Evolutionary conservation across 2,113 vertebrate genomes (phyloP), one percentile per base, ranked within the genome.

Genomic region (Castor canadensis): DNA sequence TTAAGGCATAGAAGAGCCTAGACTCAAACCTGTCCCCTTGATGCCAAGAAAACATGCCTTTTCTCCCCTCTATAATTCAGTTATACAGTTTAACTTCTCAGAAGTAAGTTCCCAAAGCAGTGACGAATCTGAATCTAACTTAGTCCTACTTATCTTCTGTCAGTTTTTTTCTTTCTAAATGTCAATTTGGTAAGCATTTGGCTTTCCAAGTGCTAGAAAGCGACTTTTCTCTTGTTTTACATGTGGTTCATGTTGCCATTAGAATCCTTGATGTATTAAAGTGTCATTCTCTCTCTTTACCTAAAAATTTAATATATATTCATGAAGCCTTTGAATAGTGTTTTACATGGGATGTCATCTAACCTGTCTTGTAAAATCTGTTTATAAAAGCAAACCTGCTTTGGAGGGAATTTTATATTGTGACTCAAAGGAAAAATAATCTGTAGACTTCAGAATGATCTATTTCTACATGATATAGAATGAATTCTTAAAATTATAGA

Each of bases 281-380:
- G 16, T 94, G 40, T 89, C n/a, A n/a, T n/a, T 67, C 62, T 93
- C 5, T 76, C 56, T 79, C 26, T 90, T 85, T 71, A 72, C n/a
- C 58, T 77, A 38, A 96, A 91, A 95, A 52, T 89, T 72, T 77
- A 93, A 93, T 91, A 87, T 95, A 67, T 72, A 87, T 92, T 93
- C 80, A 72, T 81, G 84, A 95, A 84, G 88, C 2, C 60, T 95
- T 93, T 84, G 32, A 92, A 40, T 89, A 67, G 5, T 66, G 8
- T 87, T 94, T 17, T 90, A 60, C 30, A 35, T 35, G 40, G 30
- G 24, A 40, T 88, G 11, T 79, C 69, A 90, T 52, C 81, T 54
- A 85, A 77, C 40, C 15, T 92, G 26, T 20, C 54, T 81, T 67
- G 20, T 43, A 89, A 92, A 83, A 35, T 60, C 30, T 89, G 30